A percentile compares a stretch with the other conserved stretches of the same genome.
Conservation (phyloP, 2,888 invertebrate species). For the Alcis repandata region DNA sequence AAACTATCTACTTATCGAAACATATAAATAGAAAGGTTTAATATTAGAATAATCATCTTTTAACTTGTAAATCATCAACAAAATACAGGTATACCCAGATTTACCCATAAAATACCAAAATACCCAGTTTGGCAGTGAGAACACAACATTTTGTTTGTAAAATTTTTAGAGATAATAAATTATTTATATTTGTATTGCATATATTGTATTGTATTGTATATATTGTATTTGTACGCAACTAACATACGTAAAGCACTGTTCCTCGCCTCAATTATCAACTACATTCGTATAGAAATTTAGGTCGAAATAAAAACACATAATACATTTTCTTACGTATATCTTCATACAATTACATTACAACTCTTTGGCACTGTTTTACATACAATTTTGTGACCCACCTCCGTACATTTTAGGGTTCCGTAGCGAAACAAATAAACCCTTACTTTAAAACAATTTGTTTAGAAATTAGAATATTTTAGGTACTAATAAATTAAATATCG, state of each 20-base stretch:
- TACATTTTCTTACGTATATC: constrained; percentile 41
- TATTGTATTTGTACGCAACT: neutral
- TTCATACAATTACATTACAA: constrained; percentile 38
- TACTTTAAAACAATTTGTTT: neutral
- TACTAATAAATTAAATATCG: neutral
- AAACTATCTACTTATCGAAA: too few relatives aligned
- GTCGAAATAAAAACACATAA: constrained; percentile 32
- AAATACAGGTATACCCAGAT: too few relatives aligned
- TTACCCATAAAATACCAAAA: too few relatives aligned
- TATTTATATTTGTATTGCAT: too few relatives aligned
- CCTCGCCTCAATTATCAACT: too few relatives aligned
- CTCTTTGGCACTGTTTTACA: constrained; percentile 48
- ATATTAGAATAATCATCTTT: too few relatives aligned
- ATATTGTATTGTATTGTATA: too few relatives aligned
- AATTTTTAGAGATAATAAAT: too few relatives aligned
- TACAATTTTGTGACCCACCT: constrained; percentile 44
- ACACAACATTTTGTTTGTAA: too few relatives aligned
- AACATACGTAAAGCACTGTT: neutral
- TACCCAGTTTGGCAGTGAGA: too few relatives aligned
- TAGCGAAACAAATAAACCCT: neutral
- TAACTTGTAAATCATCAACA: too few relatives aligned
- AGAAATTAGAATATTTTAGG: neutral
- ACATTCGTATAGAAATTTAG: neutral
- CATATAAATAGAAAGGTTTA: too few relatives aligned
- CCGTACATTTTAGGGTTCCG: constrained; percentile 4